These are phyloP conservation scores for Drosophila antonietae DNA, from an alignment of 2,888 invertebrate genomes.

Conservation along the genomic window DNA sequence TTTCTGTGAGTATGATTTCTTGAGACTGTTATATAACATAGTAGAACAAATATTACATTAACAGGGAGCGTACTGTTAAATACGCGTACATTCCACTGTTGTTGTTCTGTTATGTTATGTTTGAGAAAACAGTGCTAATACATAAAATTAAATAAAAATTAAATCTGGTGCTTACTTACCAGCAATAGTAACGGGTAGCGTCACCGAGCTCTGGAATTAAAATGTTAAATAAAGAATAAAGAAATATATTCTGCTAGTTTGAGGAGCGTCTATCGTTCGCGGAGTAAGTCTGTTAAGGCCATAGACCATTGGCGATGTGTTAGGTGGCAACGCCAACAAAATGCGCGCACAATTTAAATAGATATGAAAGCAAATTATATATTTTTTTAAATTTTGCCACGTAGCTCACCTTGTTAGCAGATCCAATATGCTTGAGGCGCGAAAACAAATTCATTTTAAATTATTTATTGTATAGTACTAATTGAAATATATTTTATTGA, in stretches of 20 bases:
- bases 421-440: slow-evolving; percentile 56
- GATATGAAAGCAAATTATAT: not conserved
- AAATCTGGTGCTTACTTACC: slow-evolving; percentile 42
- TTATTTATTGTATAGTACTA: not conserved
- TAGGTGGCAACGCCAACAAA: slow-evolving; percentile 32
- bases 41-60: not conserved
- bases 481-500: not conserved
- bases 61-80: not conserved
- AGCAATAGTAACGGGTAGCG: slow-evolving; percentile 49
- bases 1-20: not conserved
- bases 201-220: slow-evolving; percentile 56
- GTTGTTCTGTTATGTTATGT: not conserved
- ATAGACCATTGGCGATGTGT: not conserved
- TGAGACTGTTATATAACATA: slow-evolving; percentile 19
- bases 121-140: not conserved
- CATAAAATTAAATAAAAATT: not conserved
- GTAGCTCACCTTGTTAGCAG: slow-evolving; percentile 52
- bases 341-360: slow-evolving; percentile 20
- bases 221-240: not conserved
- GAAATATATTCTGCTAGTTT: slow-evolving; percentile 1
- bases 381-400: not conserved
- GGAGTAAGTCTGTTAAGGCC: slow-evolving; percentile 16
- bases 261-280: not conserved
- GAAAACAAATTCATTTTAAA: slow-evolving; percentile 59
- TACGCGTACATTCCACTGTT: not conserved